These are phyloP conservation scores for Cheirogaleus major DNA, from an alignment of 2,797 vertebrate genomes.

Conservation along the genomic window DNA sequence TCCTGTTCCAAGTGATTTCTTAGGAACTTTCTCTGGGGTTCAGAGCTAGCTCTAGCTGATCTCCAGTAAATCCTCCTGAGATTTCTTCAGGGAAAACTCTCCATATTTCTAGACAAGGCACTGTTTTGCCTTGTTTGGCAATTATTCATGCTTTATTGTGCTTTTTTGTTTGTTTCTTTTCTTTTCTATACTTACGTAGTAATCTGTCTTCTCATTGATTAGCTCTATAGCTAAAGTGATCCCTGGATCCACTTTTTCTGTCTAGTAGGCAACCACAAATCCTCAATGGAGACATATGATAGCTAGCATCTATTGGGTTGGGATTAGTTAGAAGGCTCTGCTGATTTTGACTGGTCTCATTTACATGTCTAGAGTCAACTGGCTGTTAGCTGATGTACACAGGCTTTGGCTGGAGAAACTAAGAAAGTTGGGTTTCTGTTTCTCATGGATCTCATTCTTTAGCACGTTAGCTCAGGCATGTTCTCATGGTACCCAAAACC, in stretches of 20 bases:
- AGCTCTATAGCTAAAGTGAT: neutral
- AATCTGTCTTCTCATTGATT: neutral
- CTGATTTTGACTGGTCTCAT: neutral
- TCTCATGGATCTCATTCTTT: neutral
- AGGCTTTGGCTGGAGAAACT: neutral
- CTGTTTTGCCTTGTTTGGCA: neutral
- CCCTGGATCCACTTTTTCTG: neutral
- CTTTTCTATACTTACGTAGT: neutral
- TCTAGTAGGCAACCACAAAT: neutral
- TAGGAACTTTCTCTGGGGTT: neutral
- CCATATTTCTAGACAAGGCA: neutral
- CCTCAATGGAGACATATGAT: neutral
- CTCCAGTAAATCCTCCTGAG: neutral
- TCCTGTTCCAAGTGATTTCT: neutral
- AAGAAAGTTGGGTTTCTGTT: neutral
- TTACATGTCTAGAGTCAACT: neutral
- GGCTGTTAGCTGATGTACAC: rapidly evolving
- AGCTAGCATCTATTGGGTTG: neutral
- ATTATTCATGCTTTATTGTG: neutral
- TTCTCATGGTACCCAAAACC: neutral
- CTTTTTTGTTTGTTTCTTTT: neutral
- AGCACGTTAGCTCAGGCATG: neutral
- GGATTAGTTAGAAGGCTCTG: neutral
- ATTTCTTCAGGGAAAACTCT: neutral
- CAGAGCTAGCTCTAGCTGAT: neutral